Percentiles rank a stretch among this genome's conserved stretches.
These are phyloP conservation scores for Caenorhabditis uteleia DNA, from an alignment of 2,888 invertebrate species.

Conservation along the genomic window DNA sequence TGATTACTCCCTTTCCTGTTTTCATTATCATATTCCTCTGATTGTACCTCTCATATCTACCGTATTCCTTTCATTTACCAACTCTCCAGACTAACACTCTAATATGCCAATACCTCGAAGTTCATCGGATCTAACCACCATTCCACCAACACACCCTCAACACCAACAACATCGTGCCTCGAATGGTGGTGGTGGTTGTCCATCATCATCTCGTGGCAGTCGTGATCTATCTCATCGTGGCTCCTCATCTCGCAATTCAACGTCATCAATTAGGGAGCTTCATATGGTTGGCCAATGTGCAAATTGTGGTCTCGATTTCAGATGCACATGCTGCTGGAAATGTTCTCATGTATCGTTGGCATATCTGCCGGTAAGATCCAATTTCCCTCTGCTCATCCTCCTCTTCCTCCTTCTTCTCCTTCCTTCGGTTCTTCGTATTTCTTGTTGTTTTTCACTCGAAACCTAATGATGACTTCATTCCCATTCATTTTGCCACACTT, in stretches of 20 bases:
- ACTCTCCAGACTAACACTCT: no score
- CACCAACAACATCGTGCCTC: slow-evolving; percentile 19
- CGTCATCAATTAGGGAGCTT: slow-evolving; percentile 40
- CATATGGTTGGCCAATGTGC: slow-evolving; percentile 54
- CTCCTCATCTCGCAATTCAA: slow-evolving; percentile 30
- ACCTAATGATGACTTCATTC: no score
- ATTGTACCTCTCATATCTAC: no score
- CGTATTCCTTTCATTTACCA: no score
- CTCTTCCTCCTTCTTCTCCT: not conserved
- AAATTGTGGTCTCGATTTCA: slow-evolving; percentile 50
- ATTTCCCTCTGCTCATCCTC: slow-evolving; percentile 1
- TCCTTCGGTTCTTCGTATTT: no score
- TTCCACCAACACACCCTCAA: slow-evolving; percentile 7
- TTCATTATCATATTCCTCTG: no score
- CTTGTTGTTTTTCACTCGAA: no score
- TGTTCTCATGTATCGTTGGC: slow-evolving; percentile 51
- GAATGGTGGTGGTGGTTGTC: not conserved
- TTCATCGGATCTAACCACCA: slow-evolving; percentile 36
- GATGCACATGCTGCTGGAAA: slow-evolving; percentile 52
- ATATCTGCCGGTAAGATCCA: slow-evolving; percentile 47
- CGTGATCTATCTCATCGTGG: slow-evolving; percentile 30
- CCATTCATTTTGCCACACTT: no score
- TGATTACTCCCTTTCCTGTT: no score
- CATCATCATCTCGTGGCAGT: slow-evolving; percentile 22
- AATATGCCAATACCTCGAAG: slow-evolving; percentile 32